Evolutionary conservation across 92 coral and sea anemone species (phyloP).

Genomic region (Isaurus tuberculatus): DNA sequence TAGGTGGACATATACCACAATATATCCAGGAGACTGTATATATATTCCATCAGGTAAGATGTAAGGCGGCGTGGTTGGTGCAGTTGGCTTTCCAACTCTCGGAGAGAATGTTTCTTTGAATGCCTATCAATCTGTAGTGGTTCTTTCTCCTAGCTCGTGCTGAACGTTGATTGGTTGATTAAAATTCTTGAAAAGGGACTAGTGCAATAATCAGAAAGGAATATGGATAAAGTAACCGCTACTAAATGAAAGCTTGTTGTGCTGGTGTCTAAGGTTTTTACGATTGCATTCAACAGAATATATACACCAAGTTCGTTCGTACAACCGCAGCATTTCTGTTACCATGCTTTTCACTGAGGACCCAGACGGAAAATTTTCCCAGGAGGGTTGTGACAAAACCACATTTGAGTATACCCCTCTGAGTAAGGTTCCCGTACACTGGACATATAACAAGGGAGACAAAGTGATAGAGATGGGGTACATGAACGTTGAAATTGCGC

Average conservation of each 20-base stretch:
- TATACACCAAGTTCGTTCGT: constrained; percentile 95
- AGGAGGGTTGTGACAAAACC: constrained; percentile 73
- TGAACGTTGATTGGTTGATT: no score
- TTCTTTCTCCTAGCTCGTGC: no score
- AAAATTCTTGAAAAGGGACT: no score
- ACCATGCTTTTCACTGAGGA: constrained; percentile 95
- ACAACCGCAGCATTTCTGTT: constrained; percentile 88
- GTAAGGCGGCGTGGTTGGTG: no score
- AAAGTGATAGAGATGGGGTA: constrained; percentile 94
- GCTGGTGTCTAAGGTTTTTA: no score
- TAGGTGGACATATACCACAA: constrained; percentile 90
- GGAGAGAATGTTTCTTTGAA: no score
- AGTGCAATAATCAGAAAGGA: no score
- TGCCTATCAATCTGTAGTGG: no score
- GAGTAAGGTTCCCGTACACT: constrained; percentile 87
- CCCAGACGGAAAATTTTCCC: constrained; percentile 67
- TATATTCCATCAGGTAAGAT: constrained; percentile 89
- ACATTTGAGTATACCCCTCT: constrained; percentile 76
- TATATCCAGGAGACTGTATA: constrained; percentile 93
- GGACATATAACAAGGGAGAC: constrained; percentile 98
- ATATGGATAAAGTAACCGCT: no score
- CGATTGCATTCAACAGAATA: constrained; percentile 64
- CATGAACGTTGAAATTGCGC: constrained; percentile 82
- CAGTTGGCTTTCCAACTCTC: no score
- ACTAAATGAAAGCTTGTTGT: no score